Conservation (phyloP, 2,888 invertebrate genomes). For the Tetranychus truncatus region DNA sequence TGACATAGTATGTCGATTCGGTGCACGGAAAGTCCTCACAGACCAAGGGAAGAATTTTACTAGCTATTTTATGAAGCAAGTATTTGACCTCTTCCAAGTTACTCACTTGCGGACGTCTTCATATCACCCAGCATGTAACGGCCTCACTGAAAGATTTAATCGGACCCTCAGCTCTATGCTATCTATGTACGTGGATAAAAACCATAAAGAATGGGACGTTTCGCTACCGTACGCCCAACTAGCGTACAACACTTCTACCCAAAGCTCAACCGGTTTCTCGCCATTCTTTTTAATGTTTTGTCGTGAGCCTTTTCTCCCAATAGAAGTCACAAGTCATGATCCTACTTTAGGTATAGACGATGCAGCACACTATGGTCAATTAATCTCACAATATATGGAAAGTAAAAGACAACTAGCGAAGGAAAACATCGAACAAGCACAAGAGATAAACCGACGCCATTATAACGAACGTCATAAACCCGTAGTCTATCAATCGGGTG, state of each 20-base stretch:
- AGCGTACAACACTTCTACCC: constrained; percentile 1
- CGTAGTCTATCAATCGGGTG: constrained; percentile 7
- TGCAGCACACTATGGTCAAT: neutral
- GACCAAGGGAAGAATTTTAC: neutral
- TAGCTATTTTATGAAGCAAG: neutral
- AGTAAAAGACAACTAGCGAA: neutral
- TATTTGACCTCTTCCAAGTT: constrained; percentile 1
- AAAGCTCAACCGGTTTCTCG: neutral
- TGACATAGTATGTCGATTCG: constrained; percentile 24
- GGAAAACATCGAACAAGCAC: neutral
- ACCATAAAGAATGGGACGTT: constrained; percentile 25
- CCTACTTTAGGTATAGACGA: neutral
- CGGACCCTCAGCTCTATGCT: constrained; percentile 25
- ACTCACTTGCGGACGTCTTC: constrained; percentile 23
- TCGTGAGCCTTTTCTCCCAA: neutral
- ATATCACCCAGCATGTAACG: too few species aligned
- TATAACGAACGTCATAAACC: neutral
- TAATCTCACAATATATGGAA: neutral
- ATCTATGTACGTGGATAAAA: constrained; percentile 21
- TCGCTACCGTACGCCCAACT: constrained; percentile 20
- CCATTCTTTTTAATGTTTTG: constrained; percentile 3
- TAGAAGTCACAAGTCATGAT: constrained; percentile 20
- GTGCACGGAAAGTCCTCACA: constrained; percentile 8
- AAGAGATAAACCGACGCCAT: neutral
- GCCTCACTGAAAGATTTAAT: constrained; percentile 27